Conservation (phyloP, 2,797 vertebrate species). For the Gallinago nigripennis region DNA sequence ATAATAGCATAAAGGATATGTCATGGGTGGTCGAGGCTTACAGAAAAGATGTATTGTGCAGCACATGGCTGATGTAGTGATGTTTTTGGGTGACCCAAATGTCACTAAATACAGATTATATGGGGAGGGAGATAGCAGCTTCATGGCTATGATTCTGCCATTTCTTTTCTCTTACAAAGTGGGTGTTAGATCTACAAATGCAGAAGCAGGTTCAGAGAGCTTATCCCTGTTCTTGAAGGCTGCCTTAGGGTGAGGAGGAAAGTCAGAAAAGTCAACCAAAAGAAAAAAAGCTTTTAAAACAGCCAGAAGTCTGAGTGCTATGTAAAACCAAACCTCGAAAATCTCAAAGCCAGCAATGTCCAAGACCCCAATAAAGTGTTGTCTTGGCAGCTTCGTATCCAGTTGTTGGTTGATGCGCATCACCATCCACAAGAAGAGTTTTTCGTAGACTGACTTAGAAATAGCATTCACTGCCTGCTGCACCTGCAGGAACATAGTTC, state of each 20-base stretch:
- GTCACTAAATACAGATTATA: background rate
- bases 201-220: background rate
- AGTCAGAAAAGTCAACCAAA: background rate
- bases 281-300: background rate
- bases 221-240: background rate
- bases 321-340: conserved; percentile 79
- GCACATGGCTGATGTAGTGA: background rate
- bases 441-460: conserved; percentile 88
- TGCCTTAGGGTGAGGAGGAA: background rate
- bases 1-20: background rate
- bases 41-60: background rate
- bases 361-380: conserved; percentile 84
- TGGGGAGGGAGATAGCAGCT: background rate
- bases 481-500: conserved; percentile 70
- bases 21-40: background rate
- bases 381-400: conserved; percentile 84
- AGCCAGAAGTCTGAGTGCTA: background rate
- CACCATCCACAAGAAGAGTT: conserved; percentile 89
- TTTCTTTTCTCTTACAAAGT: background rate
- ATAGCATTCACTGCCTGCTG: conserved; percentile 82
- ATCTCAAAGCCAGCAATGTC: conserved; percentile 90
- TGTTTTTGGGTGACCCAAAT: background rate
- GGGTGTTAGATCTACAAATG: background rate
- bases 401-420: conserved; percentile 84
- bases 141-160: background rate